Evolutionary conservation across 2,888 invertebrate species (phyloP).

Genomic region (Pristionchus arcanus): DNA sequence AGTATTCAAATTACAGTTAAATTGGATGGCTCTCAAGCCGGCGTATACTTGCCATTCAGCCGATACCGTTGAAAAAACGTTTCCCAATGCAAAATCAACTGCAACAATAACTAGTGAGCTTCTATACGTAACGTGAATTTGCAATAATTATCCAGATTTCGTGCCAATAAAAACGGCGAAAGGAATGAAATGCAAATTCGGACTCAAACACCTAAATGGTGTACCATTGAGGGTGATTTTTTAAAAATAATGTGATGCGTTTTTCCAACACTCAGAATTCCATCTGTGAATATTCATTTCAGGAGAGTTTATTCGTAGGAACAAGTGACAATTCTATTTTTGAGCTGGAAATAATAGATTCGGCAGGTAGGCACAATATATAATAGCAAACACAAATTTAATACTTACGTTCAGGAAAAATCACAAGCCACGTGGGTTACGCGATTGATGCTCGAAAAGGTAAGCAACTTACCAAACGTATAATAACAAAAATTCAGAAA

Average conservation of each 20-base stretch:
- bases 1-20: neutral
- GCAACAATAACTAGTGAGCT: neutral
- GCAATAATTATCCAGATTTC: neutral
- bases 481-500: too few relatives aligned
- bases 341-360: too few relatives aligned
- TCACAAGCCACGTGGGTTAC: neutral
- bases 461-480: too few relatives aligned
- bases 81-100: neutral
- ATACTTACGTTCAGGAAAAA: neutral
- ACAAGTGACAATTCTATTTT: too few relatives aligned
- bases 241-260: too few relatives aligned
- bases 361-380: neutral
- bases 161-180: neutral
- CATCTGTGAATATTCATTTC: too few relatives aligned
- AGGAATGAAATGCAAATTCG: slow-evolving; percentile 8
- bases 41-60: neutral
- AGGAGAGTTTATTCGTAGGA: too few relatives aligned
- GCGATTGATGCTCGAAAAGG: neutral
- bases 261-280: too few relatives aligned
- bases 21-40: neutral
- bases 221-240: neutral
- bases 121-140: neutral
- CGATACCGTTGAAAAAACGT: neutral
- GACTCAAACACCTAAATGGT: neutral
- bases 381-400: too few relatives aligned